phyloP scores from a whole-genome alignment of 2,888 invertebrate species.

The Rhagium mordax region DNA sequence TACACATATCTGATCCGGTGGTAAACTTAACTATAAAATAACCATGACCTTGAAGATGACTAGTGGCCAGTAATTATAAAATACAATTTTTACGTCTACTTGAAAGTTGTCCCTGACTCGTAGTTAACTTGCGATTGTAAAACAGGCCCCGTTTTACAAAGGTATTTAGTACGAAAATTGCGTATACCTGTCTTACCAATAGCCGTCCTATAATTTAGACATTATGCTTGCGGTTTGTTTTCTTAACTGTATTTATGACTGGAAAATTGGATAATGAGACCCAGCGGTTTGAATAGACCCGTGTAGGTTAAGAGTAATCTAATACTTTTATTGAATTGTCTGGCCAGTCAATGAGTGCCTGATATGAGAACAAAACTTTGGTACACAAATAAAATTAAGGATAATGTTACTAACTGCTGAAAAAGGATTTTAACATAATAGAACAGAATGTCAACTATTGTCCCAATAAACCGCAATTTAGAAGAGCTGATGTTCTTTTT shows the following conservation, averaged over 20 bases:
- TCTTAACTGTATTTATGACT: slow-evolving; percentile 55
- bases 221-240: slow-evolving; percentile 46
- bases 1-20: too few relatives aligned
- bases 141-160: neutral
- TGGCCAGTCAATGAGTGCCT: slow-evolving; percentile 40
- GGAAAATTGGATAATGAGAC: slow-evolving; percentile 55
- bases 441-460: slow-evolving; percentile 48
- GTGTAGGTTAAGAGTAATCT: slow-evolving; percentile 46
- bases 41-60: too few relatives aligned
- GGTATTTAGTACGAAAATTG: neutral
- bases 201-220: slow-evolving; percentile 16
- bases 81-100: too few relatives aligned
- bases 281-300: slow-evolving; percentile 47
- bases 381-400: slow-evolving; percentile 53
- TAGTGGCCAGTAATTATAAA: too few relatives aligned
- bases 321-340: slow-evolving; percentile 51
- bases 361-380: slow-evolving; percentile 43
- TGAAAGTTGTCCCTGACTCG: too few relatives aligned
- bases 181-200: neutral
- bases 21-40: too few relatives aligned
- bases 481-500: slow-evolving; percentile 43
- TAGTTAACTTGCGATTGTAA: too few relatives aligned
- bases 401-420: slow-evolving; percentile 52
- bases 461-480: slow-evolving; percentile 40
- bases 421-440: slow-evolving; percentile 38